Evolutionary conservation across 2,113 vertebrate genomes (phyloP).

Genomic region (Muscicapa adusta): DNA sequence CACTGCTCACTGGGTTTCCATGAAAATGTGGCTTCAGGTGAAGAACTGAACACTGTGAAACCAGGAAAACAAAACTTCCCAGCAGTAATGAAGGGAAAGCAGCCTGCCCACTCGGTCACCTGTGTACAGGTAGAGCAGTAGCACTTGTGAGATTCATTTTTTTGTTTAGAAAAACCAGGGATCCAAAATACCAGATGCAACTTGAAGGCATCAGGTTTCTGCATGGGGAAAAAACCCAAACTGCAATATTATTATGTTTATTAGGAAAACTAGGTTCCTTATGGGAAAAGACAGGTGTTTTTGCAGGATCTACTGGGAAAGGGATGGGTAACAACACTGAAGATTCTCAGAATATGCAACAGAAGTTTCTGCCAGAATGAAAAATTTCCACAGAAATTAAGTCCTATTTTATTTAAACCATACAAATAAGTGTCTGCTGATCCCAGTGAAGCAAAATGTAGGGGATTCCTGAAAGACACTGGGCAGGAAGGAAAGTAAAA

Average conservation of each 20-base stretch:
- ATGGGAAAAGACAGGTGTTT: neutral
- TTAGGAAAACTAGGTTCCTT: neutral
- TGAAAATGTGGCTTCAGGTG: neutral
- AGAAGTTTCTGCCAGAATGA: neutral
- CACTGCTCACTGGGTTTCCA: neutral
- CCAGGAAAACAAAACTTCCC: neutral
- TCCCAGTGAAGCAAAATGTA: neutral
- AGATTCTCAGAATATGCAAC: neutral
- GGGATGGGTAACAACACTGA: neutral
- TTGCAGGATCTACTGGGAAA: neutral
- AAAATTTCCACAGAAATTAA: neutral
- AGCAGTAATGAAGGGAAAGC: neutral
- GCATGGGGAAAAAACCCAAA: accelerated
- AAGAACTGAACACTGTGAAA: neutral
- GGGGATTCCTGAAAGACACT: neutral
- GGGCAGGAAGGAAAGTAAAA: neutral
- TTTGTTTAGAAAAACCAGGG: neutral
- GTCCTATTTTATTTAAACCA: neutral
- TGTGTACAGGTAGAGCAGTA: neutral
- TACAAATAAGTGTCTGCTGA: neutral
- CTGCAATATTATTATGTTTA: neutral
- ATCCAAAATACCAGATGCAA: neutral
- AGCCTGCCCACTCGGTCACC: neutral
- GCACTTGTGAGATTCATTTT: neutral
- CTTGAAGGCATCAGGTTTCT: neutral